Conservation (phyloP, 2,888 invertebrate species). For the Diarsia rubi region DNA sequence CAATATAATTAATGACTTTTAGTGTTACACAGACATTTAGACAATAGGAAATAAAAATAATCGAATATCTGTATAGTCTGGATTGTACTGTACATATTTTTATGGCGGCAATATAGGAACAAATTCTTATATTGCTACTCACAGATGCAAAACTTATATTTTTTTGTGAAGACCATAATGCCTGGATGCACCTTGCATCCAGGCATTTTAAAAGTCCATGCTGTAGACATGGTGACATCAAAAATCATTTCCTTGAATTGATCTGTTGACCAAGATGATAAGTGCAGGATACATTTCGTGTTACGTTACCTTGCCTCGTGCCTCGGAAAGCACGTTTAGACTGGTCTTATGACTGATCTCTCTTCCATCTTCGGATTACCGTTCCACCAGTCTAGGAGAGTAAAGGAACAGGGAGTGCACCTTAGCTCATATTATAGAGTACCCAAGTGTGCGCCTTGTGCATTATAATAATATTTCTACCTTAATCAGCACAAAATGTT, state of each 20-base stretch:
- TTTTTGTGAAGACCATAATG: conserved; percentile 30
- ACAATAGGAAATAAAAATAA: no score
- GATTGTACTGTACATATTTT: not conserved
- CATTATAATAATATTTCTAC: not conserved
- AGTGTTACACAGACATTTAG: no score
- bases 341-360: no score
- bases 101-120: no score
- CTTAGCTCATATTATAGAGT: no score
- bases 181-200: not conserved
- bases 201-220: not conserved
- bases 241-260: not conserved
- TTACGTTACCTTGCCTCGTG: not conserved
- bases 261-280: not conserved
- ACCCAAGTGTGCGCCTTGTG: no score
- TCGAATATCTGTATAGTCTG: no score
- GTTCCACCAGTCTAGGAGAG: no score
- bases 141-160: conserved; percentile 29
- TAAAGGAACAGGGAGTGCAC: no score
- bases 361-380: no score
- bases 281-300: conserved; percentile 2
- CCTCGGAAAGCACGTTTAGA: no score
- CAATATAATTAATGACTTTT: no score
- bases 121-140: not conserved
- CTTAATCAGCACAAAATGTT: conserved; percentile 6
- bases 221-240: not conserved